Base-by-base conservation (phyloP, 2,888 invertebrate species). In the Lithophane socia region DNA sequence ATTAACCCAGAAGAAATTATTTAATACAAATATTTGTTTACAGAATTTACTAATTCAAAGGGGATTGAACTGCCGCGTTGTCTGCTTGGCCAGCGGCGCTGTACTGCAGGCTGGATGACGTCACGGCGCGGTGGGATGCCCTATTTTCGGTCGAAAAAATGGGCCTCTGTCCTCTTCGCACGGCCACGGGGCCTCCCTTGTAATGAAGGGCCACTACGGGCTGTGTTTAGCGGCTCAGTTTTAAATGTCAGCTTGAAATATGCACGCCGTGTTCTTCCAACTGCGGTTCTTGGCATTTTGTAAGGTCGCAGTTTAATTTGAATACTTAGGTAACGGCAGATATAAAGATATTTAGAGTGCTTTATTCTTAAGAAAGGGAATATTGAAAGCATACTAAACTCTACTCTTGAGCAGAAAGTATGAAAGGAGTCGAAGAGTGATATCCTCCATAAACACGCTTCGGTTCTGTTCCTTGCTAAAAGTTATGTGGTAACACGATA, bases 131-230 rank as follows among this genome's bases (percentile, higher is more conserved):
- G 77, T 82, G 84, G 80, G 83, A 75, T 90, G 92, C 87, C 92
- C 93, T 93, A 92, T 92, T 91, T 92, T 89, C 87, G 87, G 85
- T 79, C 74, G 88, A 85, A 87, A 87, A 89, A 89, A 77, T 80
- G 65, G 82, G 64, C 60, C 76, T 85, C 73, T 80, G 81, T 80
- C 79, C 77, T 66, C 74, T 54, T 75, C 70, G 42, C 29, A 56
- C 61, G 74, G 64, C 64, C 73, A 77, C 68, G 74, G 64, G 21
- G 73, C 77, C 49, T 64, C 49, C 75, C 65, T 73, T 44, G 64
- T 71, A 76, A 76, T 69, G 75, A 77, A 79, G 77, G 86, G 73
- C 65, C 58, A 49, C 49, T 66, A 69, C 67, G 54, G 58, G n/a
- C 49, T n/a, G 47, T 64, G 63, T 63, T 77, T 56, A 73, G 75